Evolutionary conservation across 1,140 invertebrate genomes (phyloP), one percentile per base, ranked within the genome.

Genomic region (Drosophila parabipectinata): DNA sequence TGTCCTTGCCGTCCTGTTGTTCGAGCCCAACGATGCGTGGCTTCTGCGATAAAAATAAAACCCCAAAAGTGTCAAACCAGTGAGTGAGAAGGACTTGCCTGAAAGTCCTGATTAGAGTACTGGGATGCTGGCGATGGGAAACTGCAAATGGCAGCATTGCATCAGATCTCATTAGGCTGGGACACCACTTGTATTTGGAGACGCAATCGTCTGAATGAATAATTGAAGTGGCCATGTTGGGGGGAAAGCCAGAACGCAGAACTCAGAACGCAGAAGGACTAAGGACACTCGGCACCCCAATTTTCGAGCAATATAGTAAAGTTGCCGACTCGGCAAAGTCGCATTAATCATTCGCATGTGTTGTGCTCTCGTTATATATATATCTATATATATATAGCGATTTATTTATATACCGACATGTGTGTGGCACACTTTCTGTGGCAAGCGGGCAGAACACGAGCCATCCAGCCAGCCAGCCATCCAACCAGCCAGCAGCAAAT

Each of bases 11-110:
- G 26, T 4, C 26, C 26, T 28, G 26, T 28, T 28, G 82, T 85
- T 87, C 73, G 77, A 78, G 74, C 61, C 58, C 82, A 87, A 68
- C 82, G 82, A 85, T 82, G 82, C 82, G 82, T 85, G 82, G 74
- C 71, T 75, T 64, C 62, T 68, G 74, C 82, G 82, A 85, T 85
- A 85, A 85, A 85, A 87, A 84, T 81, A 76, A 76, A 61, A 28
- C 26, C 74, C 76, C 39, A 77, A 74, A 74, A 87, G 73, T 87
- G 69, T 58, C 72, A 55, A 32, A 32, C 50, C 56, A 58, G 63
- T 21, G n/a, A 52, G 57, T 26, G n/a, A 59, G 18, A 30, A 52
- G 68, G 34, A 57, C 10, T n/a, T 21, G 47, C 37, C 15, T 1
- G 4, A 28, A 32, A 32, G 14, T 52, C 47, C 18, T 45, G 63